Evolutionary conservation across 2,113 vertebrate genomes (phyloP), one percentile per base, ranked within the genome.

Genomic region (Mastomys natalensis): DNA sequence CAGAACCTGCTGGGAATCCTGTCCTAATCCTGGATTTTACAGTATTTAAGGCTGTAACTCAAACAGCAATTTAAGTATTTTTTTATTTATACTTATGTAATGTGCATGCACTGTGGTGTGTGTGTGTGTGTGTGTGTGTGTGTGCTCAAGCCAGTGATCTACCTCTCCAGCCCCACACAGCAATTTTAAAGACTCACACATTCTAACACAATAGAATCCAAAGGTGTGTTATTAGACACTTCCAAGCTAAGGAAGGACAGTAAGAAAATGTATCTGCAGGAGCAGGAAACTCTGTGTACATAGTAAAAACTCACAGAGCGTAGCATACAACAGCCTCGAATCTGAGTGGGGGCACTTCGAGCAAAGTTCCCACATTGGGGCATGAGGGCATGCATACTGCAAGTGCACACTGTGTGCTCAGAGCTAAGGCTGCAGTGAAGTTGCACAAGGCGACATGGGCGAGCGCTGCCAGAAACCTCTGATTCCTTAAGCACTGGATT

Each of bases 311-410:
- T n/a, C 53, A 40, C 15, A 19, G n/a, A 1, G 7, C 26, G 12
- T 34, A 26, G 22, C 24, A 58, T 21, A 31, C 2, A 17, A 12
- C 7, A 31, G 70, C 37, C 24, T 89, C 0, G 26, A 29, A 40
- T 29, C 37, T 89, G 68, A 58, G 24, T 37, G 13, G 24, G 72
- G 68, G 37, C 19, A 8, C 29, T 40, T 58, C 51, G 31, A n/a
- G 45, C 31, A 24, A 37, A 34, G 11, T 24, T 24, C 5, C 13
- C 31, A 17, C 3, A 21, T 0, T 13, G 11, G 2, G 21, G 19
- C 45, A 16, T 16, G 51, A 37, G 3, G 48, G 37, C 8, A 3
- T 7, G 37, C 2, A 4, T 15, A 43, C 5, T 4, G 24, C 8
- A 29, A 53, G n/a, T 11, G n/a, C 4, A 26, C 48, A 37, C 19